Evolutionary conservation across 2,888 invertebrate genomes (phyloP), one percentile per base, ranked within the genome.

Genomic region (Xiphydria camelus): DNA sequence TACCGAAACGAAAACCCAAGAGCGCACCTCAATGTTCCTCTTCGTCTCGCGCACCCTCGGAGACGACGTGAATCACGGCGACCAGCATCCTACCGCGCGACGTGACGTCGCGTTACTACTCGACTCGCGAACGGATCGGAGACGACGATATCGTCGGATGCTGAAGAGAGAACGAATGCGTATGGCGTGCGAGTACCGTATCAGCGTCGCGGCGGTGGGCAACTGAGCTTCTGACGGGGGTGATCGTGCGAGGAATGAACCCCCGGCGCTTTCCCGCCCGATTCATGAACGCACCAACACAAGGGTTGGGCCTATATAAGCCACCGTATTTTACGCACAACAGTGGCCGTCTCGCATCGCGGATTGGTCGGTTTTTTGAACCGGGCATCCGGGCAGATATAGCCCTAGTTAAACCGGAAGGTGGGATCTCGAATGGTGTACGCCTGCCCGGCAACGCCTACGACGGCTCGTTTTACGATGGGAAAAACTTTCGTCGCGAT

Each of bases 361-460:
- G 66, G 75, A 75, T 75, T 75, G 75, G 74, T 75, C 69, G 65
- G 68, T 73, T 73, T 74, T 73, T 75, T 74, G 61, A 67, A 61
- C 61, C 65, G 59, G 57, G 59, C 63, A 61, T 64, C 65, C 61
- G 62, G 61, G 62, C 61, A 70, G 67, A 68, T 73, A 74, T 75
- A 74, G 70, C 74, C 73, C 75, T 75, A 75, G 66, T 75, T 75
- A 75, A 44, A 47, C 49, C 42, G 34, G 64, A 62, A 64, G 66
- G 73, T 57, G 67, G 69, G 59, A 38, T 61, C 64, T 58, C 37
- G 29, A 38, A 41, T 49, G 42, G 70, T 60, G 43, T 42, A 72
- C 73, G 72, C 73, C 73, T 63, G 61, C 43, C 23, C 5, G 61
- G 66, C 38, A 58, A 70, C 73, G 73, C 73, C 73, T 66, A 64